Conservation (phyloP, 2,888 invertebrate species). For the Apomyelois bistriatella region DNA sequence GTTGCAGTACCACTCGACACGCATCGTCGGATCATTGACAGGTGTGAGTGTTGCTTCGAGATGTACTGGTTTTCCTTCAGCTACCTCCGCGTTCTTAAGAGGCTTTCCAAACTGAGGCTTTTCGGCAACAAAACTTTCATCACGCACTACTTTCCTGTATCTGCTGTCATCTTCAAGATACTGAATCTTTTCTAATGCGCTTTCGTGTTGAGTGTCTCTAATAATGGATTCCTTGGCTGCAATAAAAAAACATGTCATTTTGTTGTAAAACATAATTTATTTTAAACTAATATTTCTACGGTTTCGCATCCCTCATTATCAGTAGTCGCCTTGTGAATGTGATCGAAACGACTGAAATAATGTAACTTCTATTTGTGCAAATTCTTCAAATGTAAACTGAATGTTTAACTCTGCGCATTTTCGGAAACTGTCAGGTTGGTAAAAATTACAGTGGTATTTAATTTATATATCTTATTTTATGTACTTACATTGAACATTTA, state of each 20-base stretch:
- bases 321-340: no score
- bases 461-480: no score
- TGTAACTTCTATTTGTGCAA: no score
- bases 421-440: no score
- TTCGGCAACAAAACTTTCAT: constrained; percentile 88
- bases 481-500: constrained; percentile 89
- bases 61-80: constrained; percentile 94
- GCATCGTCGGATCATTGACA: constrained; percentile 98
- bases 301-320: no score
- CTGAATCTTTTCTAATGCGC: constrained; percentile 94
- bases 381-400: no score
- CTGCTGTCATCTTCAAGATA: constrained; percentile 93
- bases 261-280: no score
- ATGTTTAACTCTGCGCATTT: background rate
- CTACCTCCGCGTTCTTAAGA: constrained; percentile 90
- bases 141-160: constrained; percentile 84
- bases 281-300: no score
- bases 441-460: no score
- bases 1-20: constrained; percentile 98
- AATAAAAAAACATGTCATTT: constrained; percentile 30
- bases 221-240: constrained; percentile 90
- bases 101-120: constrained; percentile 95
- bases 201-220: constrained; percentile 94
- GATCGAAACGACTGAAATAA: no score
- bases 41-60: constrained; percentile 97